phyloP scores from a whole-genome alignment of 2,888 invertebrate genomes.

The Cynaeus angustus region DNA sequence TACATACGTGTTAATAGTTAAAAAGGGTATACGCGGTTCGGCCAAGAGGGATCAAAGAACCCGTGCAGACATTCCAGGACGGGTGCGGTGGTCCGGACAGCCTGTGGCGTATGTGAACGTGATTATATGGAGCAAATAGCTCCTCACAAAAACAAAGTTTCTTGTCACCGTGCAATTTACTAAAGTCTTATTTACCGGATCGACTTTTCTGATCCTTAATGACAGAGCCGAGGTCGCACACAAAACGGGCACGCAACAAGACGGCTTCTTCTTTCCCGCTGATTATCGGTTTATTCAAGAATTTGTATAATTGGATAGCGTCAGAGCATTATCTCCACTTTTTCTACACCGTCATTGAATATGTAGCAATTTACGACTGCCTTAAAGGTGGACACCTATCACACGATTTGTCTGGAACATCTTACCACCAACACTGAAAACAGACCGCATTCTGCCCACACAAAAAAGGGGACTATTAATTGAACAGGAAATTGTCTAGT shows the following conservation, averaged over 20 bases:
- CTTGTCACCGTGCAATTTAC: conserved; percentile 58
- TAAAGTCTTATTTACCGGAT: conserved; percentile 54
- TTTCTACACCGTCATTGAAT: conserved; percentile 39
- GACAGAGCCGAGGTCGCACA: conserved; percentile 48
- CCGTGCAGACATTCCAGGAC: conserved; percentile 65
- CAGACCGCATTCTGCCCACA: background rate
- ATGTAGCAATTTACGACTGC: conserved; percentile 44
- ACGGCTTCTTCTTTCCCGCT: conserved; percentile 36
- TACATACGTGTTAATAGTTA: conserved; percentile 67
- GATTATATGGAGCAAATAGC: conserved; percentile 65
- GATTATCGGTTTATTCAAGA: conserved; percentile 52
- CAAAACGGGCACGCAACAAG: conserved; percentile 45
- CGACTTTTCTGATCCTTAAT: conserved; percentile 47
- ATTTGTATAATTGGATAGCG: conserved; percentile 52
- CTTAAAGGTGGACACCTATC: conserved; percentile 43
- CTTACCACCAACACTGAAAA: background rate
- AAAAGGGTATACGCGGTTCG: conserved; percentile 62
- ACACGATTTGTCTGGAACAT: conserved; percentile 34
- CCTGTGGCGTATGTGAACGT: conserved; percentile 66
- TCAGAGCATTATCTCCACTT: conserved; percentile 45
- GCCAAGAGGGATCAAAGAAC: conserved; percentile 65
- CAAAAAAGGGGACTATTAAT: background rate
- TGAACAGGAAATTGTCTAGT: no score
- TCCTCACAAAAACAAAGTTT: conserved; percentile 53
- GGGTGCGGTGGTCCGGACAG: conserved; percentile 61